Evolutionary conservation across 2,888 invertebrate genomes (phyloP), one percentile per base, ranked within the genome.

Genomic region (Malacosoma neustria): DNA sequence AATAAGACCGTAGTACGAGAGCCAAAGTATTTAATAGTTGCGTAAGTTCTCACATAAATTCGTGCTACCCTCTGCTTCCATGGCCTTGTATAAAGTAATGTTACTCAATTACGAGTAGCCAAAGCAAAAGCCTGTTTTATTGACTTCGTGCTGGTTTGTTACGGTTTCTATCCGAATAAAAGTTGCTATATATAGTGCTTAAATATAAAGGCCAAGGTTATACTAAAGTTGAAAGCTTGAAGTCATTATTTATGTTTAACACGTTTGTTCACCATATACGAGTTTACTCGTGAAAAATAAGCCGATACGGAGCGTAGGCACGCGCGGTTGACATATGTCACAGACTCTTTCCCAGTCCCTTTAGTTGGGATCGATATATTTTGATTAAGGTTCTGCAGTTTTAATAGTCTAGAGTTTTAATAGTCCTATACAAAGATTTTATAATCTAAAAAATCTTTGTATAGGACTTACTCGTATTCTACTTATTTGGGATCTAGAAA

Each of bases 261-360:
- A 14, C 14, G 11, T 14, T 12, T 9, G 15, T 1, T 33, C 11
- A 14, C 33, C n/a, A n/a, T 14, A 5, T 11, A 15, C 12, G 11
- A 12, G 11, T 33, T 11, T 14, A 11, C 33, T 11, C 14, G 22
- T 14, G 7, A 11, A 34, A n/a, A 34, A 34, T 7, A 32, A 32
- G 32, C 58, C 48, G 57, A 44, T 55, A 54, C 57, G 60, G 44
- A 42, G 45, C 22, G 54, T 39, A 35, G 57, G 57, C 67, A 66
- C 67, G 66, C 63, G 69, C 65, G 49, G 40, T 37, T 50, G 58
- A 59, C 77, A 76, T 68, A 72, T 75, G 77, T 62, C 68, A 57
- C 60, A 39, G 41, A 41, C 41, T 44, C 50, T 51, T 46, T 49
- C 49, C 51, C 49, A 46, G 47, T 49, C 49, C 51, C 51, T 44